Evolutionary conservation across 2,888 invertebrate species (phyloP).

Genomic region (Lydus trimaculatus): DNA sequence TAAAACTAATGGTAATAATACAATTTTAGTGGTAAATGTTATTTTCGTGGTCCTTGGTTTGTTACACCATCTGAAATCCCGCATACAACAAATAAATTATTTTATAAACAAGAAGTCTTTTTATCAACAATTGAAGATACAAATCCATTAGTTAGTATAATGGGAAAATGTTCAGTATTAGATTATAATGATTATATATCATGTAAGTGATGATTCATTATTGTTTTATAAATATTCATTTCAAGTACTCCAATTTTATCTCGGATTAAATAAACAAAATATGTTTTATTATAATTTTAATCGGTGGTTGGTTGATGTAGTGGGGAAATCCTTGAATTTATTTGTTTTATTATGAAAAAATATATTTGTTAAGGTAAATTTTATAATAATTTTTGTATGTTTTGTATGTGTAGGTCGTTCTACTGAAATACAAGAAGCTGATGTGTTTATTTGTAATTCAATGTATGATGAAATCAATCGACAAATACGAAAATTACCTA

Average conservation of each 20-base stretch:
- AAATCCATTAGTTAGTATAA: conserved; percentile 88
- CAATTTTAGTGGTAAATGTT: conserved; percentile 80
- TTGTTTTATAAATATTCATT: conserved; percentile 18
- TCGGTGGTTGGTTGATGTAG: background rate
- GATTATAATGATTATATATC: conserved; percentile 90
- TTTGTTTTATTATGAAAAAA: background rate
- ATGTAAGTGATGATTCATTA: conserved; percentile 68
- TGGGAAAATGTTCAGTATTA: conserved; percentile 90
- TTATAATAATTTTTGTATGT: background rate
- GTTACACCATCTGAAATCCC: conserved; percentile 88
- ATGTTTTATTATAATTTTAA: background rate
- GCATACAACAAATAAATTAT: conserved; percentile 78
- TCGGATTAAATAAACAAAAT: background rate
- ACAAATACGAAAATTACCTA: conserved; percentile 74
- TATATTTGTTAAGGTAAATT: too few relatives aligned
- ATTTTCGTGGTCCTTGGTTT: conserved; percentile 94
- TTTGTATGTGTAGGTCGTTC: conserved; percentile 74
- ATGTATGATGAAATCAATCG: conserved; percentile 89
- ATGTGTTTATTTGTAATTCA: conserved; percentile 92
- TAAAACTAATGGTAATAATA: background rate
- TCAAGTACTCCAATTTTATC: conserved; percentile 7
- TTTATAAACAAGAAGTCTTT: conserved; percentile 94
- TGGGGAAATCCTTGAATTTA: background rate
- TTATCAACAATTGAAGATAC: conserved; percentile 91
- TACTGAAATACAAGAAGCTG: conserved; percentile 92